Base-by-base conservation (phyloP, 2,797 vertebrate species). In the Coregonus sp. region DNA sequence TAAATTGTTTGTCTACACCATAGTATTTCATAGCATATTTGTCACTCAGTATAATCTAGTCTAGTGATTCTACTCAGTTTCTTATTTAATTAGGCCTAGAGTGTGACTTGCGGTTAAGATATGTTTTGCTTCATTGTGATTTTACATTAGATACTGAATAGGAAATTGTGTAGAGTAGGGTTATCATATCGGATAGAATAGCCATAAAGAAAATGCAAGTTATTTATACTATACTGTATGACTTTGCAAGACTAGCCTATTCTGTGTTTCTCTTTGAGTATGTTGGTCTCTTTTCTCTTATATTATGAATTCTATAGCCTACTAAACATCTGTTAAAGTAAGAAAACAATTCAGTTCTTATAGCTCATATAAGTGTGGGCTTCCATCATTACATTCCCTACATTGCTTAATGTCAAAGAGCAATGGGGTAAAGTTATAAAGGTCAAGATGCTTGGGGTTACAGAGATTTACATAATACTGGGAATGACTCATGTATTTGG, bases 321-420 rank as follows among this genome's bases (percentile, higher is more conserved):
- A 59, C 16, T 5, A 20, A 59, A 59, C 4, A 66, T 66, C 7
- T 16, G 20, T 29, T 66, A 66, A 66, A 66, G 63, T 33, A 31
- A 4, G 12, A 66, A 12, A 66, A 66, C 63, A 66, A 66, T 1
- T 25, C 61, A 1, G 61, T n/a, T 29, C 11, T 18, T 14, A 54
- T 72, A 47, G 16, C 78, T 16, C 18, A 47, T 47, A 7, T 74
- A 80, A 85, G 75, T 82, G 74, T 56, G 72, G 69, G 68, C 79
- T 51, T 74, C 80, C 77, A 81, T 90, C 88, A 79, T 90, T 86
- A 77, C 81, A 75, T 89, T 87, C 84, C 63, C 25, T 59, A 78
- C 73, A 76, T 86, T 85, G 86, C 35, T 86, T 20, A 12, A 92
- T 92, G 85, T 92, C 90, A 92, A 87, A 91, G 84, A 89, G 86